Conservation (phyloP, 2,888 invertebrate species). For the Xylota segnis region DNA sequence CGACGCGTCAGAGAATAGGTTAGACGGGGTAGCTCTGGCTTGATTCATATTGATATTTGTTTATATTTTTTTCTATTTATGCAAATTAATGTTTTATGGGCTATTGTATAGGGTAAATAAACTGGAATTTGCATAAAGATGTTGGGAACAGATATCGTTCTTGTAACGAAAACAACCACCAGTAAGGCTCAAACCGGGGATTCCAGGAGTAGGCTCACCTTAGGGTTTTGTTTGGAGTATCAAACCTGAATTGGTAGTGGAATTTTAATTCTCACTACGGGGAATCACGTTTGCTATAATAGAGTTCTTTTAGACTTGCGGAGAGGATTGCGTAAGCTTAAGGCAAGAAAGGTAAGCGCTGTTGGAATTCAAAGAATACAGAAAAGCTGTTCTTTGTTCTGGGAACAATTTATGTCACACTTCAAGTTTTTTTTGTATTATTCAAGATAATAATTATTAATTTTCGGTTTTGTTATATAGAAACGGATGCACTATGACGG, state of each 20-base stretch:
- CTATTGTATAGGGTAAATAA: not conserved
- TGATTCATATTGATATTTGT: constrained; percentile 39
- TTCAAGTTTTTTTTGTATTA: no score
- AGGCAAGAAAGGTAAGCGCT: not conserved
- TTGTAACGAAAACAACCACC: not conserved
- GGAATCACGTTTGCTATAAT: not conserved
- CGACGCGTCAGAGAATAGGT: constrained; percentile 32
- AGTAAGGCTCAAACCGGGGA: not conserved
- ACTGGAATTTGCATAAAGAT: not conserved
- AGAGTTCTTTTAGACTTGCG: not conserved
- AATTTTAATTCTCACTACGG: not conserved
- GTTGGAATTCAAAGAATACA: not conserved
- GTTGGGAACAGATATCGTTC: not conserved
- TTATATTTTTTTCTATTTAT: constrained; percentile 24
- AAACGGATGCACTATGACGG: no score
- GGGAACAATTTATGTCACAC: no score
- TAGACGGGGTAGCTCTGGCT: constrained; percentile 17
- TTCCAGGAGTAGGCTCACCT: not conserved
- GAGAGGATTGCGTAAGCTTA: not conserved
- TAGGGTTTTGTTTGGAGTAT: not conserved
- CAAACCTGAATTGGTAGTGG: no score
- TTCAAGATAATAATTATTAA: no score
- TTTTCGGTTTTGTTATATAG: no score
- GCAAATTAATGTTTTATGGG: constrained; percentile 20
- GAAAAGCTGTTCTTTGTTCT: not conserved